Conservation (phyloP, 1,140 invertebrate genomes). For the Drosophila micromelanica region DNA sequence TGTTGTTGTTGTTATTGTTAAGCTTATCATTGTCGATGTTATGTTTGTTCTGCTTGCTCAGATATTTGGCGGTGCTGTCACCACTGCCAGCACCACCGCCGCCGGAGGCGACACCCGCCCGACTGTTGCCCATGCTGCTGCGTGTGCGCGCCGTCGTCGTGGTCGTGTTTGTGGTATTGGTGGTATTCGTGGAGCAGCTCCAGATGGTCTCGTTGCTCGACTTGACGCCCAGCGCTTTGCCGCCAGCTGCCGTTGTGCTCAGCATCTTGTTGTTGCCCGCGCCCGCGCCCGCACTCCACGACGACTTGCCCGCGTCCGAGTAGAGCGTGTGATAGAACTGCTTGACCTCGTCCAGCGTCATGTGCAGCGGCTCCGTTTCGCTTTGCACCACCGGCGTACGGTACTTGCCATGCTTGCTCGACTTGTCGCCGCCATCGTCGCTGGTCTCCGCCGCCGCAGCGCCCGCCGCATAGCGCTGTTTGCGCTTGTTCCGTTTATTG, state of each 20-base stretch:
- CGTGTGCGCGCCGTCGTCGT: conserved; percentile 64
- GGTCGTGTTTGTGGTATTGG: conserved; percentile 46
- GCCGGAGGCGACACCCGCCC: conserved; percentile 68
- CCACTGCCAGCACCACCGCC: conserved; percentile 77
- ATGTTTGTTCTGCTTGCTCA: conserved; percentile 73
- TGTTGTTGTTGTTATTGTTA: conserved; percentile 79
- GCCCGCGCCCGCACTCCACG: conserved; percentile 71
- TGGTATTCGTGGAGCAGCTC: conserved; percentile 68
- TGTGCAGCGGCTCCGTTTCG: conserved; percentile 90
- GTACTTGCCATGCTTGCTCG: conserved; percentile 69
- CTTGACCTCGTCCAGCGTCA: conserved; percentile 93
- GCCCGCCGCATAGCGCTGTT: conserved; percentile 62
- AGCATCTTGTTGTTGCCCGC: conserved; percentile 12
- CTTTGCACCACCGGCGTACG: conserved; percentile 50
- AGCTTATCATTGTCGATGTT: conserved; percentile 83
- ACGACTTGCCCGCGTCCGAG: conserved; percentile 85
- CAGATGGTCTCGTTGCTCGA: conserved; percentile 77
- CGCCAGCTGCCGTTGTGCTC: neutral
- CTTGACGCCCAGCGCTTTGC: conserved; percentile 59
- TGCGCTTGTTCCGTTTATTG: conserved; percentile 76
- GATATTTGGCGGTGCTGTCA: conserved; percentile 61
- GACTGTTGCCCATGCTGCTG: conserved; percentile 57
- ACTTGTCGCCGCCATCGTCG: conserved; percentile 53
- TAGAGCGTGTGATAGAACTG: conserved; percentile 92
- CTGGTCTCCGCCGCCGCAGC: conserved; percentile 55